Percentiles rank a stretch among this genome's conserved stretches.
These are phyloP conservation scores for Actinemys pallida DNA, from an alignment of 2,113 vertebrate genomes.

Conservation along the genomic window DNA sequence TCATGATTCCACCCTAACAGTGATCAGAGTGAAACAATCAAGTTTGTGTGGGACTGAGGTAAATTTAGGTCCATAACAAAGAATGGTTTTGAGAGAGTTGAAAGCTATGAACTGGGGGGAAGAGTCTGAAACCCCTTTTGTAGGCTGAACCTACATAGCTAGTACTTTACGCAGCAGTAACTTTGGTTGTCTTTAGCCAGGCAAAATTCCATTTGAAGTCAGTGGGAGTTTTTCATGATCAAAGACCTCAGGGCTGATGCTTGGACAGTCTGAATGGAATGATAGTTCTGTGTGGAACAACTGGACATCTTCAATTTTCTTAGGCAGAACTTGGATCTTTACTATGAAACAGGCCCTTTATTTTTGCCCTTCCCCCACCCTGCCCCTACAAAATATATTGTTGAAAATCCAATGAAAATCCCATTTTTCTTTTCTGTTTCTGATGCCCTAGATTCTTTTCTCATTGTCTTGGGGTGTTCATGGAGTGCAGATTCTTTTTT, in stretches of 20 bases:
- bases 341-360: neutral
- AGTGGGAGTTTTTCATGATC: neutral
- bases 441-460: neutral
- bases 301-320: neutral
- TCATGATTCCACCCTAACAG: neutral
- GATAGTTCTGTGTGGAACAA: neutral
- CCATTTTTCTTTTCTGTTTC: neutral
- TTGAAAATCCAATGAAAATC: neutral
- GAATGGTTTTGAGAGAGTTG: neutral
- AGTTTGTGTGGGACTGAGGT: neutral
- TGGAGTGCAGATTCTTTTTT: neutral
- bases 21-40: neutral
- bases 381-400: neutral
- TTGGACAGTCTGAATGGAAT: neutral
- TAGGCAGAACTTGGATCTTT: neutral
- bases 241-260: neutral
- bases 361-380: fast-evolving
- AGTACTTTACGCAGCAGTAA: neutral
- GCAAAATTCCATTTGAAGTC: neutral
- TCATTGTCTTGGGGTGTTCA: neutral
- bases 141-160: neutral
- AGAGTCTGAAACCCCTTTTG: neutral
- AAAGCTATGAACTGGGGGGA: neutral
- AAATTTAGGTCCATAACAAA: neutral
- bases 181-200: neutral